Base-by-base conservation (phyloP, 2,797 vertebrate genomes). In the Epinephelus awoara region DNA sequence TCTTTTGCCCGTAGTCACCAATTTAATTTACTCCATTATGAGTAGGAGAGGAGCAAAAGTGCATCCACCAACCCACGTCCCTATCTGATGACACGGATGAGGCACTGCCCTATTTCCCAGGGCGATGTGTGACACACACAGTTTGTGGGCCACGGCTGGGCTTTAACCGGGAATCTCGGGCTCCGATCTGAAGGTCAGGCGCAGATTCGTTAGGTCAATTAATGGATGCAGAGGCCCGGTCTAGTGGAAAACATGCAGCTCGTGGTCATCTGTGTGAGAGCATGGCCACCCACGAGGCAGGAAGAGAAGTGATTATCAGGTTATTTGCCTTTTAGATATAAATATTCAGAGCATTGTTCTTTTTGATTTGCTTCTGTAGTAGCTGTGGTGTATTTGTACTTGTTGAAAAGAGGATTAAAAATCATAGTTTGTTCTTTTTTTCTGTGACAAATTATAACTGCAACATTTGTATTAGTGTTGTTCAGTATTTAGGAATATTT, bases 61-160 rank as follows among this genome's bases (percentile, higher is more conserved):
- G 82, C 71, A 74, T 72, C 79, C 83, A 77, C 77, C 82, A 83
- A 14, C 79, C 70, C 66, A 42, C 61, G 52, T 89, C 85, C 85
- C 66, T 40, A 46, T 75, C 80, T 87, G 88, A 85, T 91, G 88
- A 89, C 86, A 91, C 21, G 70, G 84, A 75, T 77, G 72, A 85
- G 85, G 89, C 85, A 3, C 78, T 91, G 91, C 29, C 91, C 91
- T 84, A 89, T 92, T 90, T 92, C 93, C 92, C 80, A 80, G 80
- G 91, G 93, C 92, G 56, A 67, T 71, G 84, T 63, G 71, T 87
- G 92, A 93, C 92, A 93, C 89, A 93, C 89, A 92, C 80, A 92
- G 86, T 93, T 69, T 65, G 76, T 57, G 67, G 77, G 69, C 73
- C 77, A 50, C 77, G 17, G 62, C 80, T 52, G 64, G 51, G 80